Conservation (phyloP, 1,140 invertebrate species). For the Drosophila bocki region DNA sequence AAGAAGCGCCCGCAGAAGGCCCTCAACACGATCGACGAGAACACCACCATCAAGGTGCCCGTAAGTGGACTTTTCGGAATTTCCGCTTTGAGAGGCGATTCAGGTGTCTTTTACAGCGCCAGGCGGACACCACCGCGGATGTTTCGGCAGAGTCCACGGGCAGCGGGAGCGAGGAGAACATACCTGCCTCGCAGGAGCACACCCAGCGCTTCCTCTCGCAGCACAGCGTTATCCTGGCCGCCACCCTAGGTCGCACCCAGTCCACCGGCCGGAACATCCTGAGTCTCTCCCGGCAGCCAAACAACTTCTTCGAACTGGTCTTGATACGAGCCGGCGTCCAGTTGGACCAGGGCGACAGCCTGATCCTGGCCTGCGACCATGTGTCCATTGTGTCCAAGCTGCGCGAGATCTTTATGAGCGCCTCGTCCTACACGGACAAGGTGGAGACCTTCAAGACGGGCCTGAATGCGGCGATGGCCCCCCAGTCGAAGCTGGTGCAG, state of each 20-base stretch:
- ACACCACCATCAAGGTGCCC: conserved; percentile 71
- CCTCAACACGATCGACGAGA: conserved; percentile 74
- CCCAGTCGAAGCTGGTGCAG: conserved; percentile 75
- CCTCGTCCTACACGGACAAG: conserved; percentile 72
- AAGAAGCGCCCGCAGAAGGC: conserved; percentile 46
- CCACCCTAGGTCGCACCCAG: conserved; percentile 75
- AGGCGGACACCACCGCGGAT: conserved; percentile 32
- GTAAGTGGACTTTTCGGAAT: conserved; percentile 21
- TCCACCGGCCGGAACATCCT: conserved; percentile 39
- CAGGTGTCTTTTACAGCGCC: conserved; percentile 36
- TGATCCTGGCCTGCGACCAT: conserved; percentile 77
- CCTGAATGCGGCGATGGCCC: conserved; percentile 74
- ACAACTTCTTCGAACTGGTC: conserved; percentile 79
- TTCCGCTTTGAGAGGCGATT: not conserved
- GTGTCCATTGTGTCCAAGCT: conserved; percentile 76
- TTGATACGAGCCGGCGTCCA: conserved; percentile 72
- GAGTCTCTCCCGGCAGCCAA: conserved; percentile 70
- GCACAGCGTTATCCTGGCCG: conserved; percentile 68
- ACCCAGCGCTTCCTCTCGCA: conserved; percentile 82
- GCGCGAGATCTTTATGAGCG: conserved; percentile 62
- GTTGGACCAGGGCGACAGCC: conserved; percentile 68
- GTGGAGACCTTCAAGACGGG: conserved; percentile 82
- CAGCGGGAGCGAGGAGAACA: conserved; percentile 72
- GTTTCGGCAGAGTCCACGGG: conserved; percentile 27
- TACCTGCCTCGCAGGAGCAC: conserved; percentile 79